phyloP scores from a whole-genome alignment of 2,113 vertebrate species.

The Nothocercus julius region DNA sequence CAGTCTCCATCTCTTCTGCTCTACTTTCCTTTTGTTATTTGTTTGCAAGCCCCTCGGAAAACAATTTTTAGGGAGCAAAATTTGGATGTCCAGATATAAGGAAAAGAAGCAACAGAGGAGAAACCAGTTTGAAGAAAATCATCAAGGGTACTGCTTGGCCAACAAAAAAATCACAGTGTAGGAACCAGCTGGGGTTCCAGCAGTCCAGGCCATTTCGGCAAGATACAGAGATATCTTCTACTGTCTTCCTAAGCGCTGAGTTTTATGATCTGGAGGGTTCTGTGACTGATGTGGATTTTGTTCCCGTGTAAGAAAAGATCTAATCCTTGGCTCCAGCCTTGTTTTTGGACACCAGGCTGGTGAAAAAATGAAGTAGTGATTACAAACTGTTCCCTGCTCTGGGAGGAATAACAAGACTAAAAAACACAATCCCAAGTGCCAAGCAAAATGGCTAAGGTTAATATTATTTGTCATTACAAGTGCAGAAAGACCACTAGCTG shows the following conservation, averaged over 20 bases:
- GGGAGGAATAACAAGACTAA: neutral
- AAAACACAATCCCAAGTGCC: conserved; percentile 37
- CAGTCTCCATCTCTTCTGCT: neutral
- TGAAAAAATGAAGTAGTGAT: conserved; percentile 26
- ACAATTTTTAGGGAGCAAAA: neutral
- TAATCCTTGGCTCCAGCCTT: neutral
- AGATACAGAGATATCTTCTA: neutral
- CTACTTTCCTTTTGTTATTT: neutral
- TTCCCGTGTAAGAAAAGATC: neutral
- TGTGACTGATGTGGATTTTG: neutral
- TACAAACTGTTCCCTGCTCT: conserved; percentile 29
- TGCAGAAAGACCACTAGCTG: conserved; percentile 34
- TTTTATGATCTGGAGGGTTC: neutral
- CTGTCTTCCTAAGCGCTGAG: neutral
- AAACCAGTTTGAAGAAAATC: neutral
- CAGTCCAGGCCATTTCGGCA: neutral
- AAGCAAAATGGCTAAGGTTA: conserved; percentile 58
- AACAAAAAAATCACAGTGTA: neutral
- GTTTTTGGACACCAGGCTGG: neutral
- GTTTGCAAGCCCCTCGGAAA: neutral
- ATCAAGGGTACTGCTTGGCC: neutral
- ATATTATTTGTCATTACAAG: conserved; percentile 57
- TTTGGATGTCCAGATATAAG: neutral
- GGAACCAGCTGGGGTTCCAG: neutral
- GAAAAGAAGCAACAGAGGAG: neutral